Base-by-base conservation (phyloP, 2,113 vertebrate species). In the Cygnus buccinator region DNA sequence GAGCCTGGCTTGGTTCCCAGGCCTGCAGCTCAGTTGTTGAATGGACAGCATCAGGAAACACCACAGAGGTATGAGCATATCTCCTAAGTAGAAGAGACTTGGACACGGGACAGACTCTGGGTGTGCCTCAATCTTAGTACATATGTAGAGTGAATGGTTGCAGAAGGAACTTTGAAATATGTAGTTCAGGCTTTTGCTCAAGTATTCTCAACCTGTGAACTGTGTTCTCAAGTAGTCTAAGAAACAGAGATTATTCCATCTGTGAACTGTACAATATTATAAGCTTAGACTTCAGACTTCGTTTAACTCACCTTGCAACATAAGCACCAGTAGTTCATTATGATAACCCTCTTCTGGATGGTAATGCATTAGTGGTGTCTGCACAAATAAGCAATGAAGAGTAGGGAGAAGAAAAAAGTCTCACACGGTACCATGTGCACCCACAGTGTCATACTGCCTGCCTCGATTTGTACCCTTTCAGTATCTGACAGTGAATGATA, bases 401-500 rank as follows among this genome's bases (percentile, higher is more conserved):
- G 41, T 3, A 28, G 74, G 57, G 66, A 92, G 79, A 84, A 91
- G 61, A 58, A 72, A 87, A 94, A 94, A 89, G 46, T 35, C 33
- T 84, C 37, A 20, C 58, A 44, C 11, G 33, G 86, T 70, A 82
- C 62, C 4, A 1, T 84, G 91, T 94, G 77, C 85, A 46, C 81
- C 44, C 74, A 93, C 80, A 73, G 86, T 79, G 94, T 84, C 73
- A n/a, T 33, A 85, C 80, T 74, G 75, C 78, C 84, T 90, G 84
- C 91, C 84, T 96, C 89, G 88, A 54, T 97, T 97, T 94, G 90
- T 76, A 93, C 94, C 91, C 95, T 96, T 96, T 95, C 89, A 94
- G 74, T 59, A 37, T 73, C 87, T 96, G 96, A 96, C 92, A 96
- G 95, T 95, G 96, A 96, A 82, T 96, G 96, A 96, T 93, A 96